A percentile compares a stretch with the other conserved stretches of the same genome.
Conservation (phyloP, 2,797 vertebrate species). For the Lepus oiostolus region DNA sequence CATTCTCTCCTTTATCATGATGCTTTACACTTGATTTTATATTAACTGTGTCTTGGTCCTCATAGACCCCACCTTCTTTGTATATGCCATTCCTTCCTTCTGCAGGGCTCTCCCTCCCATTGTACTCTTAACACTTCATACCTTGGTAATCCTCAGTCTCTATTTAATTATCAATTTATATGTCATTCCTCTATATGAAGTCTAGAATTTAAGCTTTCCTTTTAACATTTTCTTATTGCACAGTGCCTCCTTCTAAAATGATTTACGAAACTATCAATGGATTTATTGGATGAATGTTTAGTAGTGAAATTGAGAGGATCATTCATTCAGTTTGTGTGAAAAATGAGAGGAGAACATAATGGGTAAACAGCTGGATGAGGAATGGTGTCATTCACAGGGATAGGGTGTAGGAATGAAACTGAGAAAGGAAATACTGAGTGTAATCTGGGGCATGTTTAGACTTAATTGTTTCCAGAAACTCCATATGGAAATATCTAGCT, state of each 20-base stretch:
- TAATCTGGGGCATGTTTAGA: neutral
- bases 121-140: neutral
- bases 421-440: neutral
- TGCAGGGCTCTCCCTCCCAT: neutral
- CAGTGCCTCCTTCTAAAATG: neutral
- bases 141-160: neutral
- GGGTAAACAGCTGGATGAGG: neutral
- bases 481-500: neutral
- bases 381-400: neutral
- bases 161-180: neutral
- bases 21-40: neutral
- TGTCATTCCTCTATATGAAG: neutral
- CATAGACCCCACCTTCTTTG: neutral
- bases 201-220: neutral
- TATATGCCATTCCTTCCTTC: neutral
- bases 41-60: neutral
- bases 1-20: neutral
- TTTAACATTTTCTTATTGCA: neutral
- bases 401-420: neutral
- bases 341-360: neutral
- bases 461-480: neutral
- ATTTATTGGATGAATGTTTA: neutral
- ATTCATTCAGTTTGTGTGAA: neutral
- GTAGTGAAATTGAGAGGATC: neutral
- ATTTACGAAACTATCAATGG: neutral